phyloP scores from a whole-genome alignment of 2,113 vertebrate species.

The Neolamprologus sp. region DNA sequence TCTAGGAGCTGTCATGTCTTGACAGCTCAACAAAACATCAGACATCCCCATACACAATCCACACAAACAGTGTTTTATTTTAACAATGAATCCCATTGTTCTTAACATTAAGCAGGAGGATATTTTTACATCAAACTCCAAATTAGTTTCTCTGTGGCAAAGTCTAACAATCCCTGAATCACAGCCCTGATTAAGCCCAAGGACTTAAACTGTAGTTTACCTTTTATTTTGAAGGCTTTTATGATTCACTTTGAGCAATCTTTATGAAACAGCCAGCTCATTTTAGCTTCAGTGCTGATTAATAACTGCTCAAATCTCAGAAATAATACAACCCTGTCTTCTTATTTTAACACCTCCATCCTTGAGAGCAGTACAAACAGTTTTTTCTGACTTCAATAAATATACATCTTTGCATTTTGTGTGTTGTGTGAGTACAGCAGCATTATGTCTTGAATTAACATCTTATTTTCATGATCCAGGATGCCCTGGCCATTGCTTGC shows the following conservation, averaged over 20 bases:
- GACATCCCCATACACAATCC: background rate
- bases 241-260: background rate
- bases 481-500: slow-evolving; percentile 79
- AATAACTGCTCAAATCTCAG: background rate
- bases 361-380: background rate
- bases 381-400: background rate
- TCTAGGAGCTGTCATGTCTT: background rate
- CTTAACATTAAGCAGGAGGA: background rate
- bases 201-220: background rate
- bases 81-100: background rate
- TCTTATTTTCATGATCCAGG: slow-evolving; percentile 59
- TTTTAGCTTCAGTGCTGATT: background rate
- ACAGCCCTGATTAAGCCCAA: background rate
- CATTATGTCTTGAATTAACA: background rate
- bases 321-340: background rate
- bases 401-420: background rate
- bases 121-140: background rate
- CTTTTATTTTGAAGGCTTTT: background rate
- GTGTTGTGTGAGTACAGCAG: background rate
- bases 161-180: background rate
- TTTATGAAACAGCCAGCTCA: background rate
- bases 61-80: background rate
- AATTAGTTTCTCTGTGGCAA: background rate
- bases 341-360: background rate
- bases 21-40: background rate